Conservation (phyloP, 2,797 vertebrate genomes). For the Tragopan temminckii region DNA sequence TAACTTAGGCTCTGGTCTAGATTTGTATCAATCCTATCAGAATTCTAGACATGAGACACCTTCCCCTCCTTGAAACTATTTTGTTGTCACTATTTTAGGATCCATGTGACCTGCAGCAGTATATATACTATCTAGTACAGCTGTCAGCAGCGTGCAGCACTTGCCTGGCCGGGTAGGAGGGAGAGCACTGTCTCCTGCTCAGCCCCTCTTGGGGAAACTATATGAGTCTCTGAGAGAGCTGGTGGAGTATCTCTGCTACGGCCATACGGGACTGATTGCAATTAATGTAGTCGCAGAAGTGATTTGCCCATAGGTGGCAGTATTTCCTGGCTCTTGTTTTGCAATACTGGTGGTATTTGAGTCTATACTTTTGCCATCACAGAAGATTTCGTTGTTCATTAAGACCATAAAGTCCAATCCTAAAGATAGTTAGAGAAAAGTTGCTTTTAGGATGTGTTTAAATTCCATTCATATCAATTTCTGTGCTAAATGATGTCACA, state of each 20-base stretch:
- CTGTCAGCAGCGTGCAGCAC: not conserved
- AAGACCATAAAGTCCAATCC: not conserved
- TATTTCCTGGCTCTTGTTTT: not conserved
- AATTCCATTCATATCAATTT: not conserved
- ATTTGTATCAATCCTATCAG: not conserved
- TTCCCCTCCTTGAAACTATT: not conserved
- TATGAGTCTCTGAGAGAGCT: not conserved
- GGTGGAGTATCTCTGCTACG: accelerated
- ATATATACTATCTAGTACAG: not conserved
- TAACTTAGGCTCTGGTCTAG: not conserved
- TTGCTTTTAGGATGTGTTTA: not conserved
- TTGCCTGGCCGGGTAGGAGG: not conserved
- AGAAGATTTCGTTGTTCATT: not conserved
- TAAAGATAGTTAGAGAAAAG: not conserved
- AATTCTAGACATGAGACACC: not conserved
- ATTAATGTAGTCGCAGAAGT: accelerated
- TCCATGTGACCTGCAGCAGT: not conserved
- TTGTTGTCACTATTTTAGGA: not conserved
- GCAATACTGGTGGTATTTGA: accelerated
- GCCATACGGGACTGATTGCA: accelerated
- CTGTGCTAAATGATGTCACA: not conserved
- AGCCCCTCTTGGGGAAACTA: accelerated
- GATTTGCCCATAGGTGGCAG: conserved; percentile 33
- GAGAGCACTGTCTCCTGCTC: not conserved
- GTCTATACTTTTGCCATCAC: accelerated